Base-by-base conservation (phyloP, 2,797 vertebrate species). In the Orientallactaga sibirica region DNA sequence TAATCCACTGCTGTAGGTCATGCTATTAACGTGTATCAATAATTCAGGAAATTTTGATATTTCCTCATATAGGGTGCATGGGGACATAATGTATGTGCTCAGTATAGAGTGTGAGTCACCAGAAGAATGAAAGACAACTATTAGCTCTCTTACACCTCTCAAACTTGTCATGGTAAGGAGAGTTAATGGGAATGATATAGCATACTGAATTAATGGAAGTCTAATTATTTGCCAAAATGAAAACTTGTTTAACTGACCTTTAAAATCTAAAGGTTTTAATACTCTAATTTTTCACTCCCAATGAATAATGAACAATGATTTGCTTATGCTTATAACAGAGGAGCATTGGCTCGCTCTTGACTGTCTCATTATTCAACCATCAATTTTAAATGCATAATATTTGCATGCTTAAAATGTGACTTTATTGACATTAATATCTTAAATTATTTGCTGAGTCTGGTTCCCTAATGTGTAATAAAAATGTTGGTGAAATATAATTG, bases 331-430 rank as follows among this genome's bases (percentile, higher is more conserved):
- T 33, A 20, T 37, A 76, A 88, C 20, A 77, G 67, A 79, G 62
- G 66, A 73, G 64, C 2, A 91, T n/a, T 66, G 75, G 29, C 8
- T 52, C 24, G 27, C 74, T 89, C 29, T 62, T 5, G 76, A 64
- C 2, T 90, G 4, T 64, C 43, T 93, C 33, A 74, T 90, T 92
- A 93, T 77, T 94, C 91, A 95, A n/a, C 76, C 48, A 92, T 94
- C 62, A 93, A 79, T 74, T 90, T 91, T 81, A 84, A 90, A 71
- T 81, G 71, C 9, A 91, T 93, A 95, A 93, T 94, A 94, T 94
- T 95, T 94, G 20, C 20, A 77, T 79, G 74, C 78, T 95, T 92
- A 97, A 92, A 94, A 91, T 93, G 90, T 24, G 24, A 74, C 24
- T 91, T 74, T 88, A 92, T 83, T 81, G 27, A 93, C 76, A 93